Base-by-base conservation (phyloP, 2,888 invertebrate species). In the Drosophila percnosoma region DNA sequence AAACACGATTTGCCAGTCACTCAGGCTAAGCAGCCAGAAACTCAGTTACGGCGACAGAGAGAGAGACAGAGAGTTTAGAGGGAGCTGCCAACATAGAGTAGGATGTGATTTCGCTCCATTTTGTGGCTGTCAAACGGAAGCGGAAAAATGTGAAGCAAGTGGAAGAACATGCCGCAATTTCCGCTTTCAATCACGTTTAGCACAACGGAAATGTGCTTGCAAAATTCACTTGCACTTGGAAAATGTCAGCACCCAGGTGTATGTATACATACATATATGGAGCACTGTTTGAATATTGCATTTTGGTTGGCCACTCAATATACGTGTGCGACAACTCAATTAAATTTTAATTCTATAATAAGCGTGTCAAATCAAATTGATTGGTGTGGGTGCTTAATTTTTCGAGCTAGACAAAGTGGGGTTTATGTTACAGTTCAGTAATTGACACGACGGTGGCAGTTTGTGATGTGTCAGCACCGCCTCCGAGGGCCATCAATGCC, bases 111-210 rank as follows among this genome's bases (percentile, higher is more conserved):
- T 65, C 29, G 40, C 72, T 63, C 51, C 75, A 84, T 68, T 78
- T 78, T 80, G 86, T 58, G 86, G 82, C 88, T 80, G 71, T 74
- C 69, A 73, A 87, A 69, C 86, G 84, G 86, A 84, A 81, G 86
- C 59, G 55, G 59, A 60, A 60, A 72, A 70, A 52, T 58, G 49
- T 51, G 59, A 57, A 68, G 78, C 62, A 68, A 75, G 52, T 49
- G 66, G 55, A 82, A 40, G 64, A 70, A 64, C 79, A 63, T 68
- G 82, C 73, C 67, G 71, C 75, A 87, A 87, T 87, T 87, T 87
- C 87, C 87, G 87, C 73, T 78, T 80, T 87, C 82, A 87, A 87
- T 89, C 78, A 85, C 74, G 73, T 78, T 87, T 73, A 77, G 81
- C 75, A 66, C 67, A 55, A 57, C 81, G 88, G 88, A 86, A 85